Evolutionary conservation across 2,888 invertebrate species (phyloP).

Genomic region (Trimorus sp.): DNA sequence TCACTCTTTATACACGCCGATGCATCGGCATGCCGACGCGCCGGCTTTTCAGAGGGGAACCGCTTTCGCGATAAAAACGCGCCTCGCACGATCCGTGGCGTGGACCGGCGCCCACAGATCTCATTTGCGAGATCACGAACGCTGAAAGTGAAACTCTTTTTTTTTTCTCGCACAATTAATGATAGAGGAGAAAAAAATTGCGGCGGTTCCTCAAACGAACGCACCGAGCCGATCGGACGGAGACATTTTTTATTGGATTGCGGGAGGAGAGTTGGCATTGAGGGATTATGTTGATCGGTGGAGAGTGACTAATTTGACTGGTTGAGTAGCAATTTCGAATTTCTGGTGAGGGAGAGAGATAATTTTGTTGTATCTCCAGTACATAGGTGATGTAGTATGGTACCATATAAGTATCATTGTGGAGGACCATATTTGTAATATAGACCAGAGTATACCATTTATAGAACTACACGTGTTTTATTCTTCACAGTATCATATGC

Average conservation of each 20-base stretch:
- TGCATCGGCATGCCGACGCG: constrained; percentile 65
- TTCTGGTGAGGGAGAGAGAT: no score
- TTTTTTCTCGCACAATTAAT: constrained; percentile 25
- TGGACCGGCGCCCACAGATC: constrained; percentile 47
- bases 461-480: no score
- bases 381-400: no score
- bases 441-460: no score
- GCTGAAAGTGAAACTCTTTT: constrained; percentile 68
- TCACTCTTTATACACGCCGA: constrained; percentile 73
- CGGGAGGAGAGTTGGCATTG: no score
- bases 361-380: no score
- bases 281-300: no score
- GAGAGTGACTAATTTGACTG: no score
- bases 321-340: no score
- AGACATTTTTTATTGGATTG: constrained; percentile 13
- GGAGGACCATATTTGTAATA: no score
- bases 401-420: no score
- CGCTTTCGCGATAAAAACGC: constrained; percentile 61
- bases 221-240: background rate
- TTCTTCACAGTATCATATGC: no score
- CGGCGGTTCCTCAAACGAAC: constrained; percentile 11
- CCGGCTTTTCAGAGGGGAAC: constrained; percentile 66
- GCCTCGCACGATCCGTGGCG: constrained; percentile 28
- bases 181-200: constrained; percentile 6
- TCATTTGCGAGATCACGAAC: constrained; percentile 49